Evolutionary conservation across 2,888 invertebrate genomes (phyloP), one percentile per base, ranked within the genome.

Genomic region (Meteorus colon): DNA sequence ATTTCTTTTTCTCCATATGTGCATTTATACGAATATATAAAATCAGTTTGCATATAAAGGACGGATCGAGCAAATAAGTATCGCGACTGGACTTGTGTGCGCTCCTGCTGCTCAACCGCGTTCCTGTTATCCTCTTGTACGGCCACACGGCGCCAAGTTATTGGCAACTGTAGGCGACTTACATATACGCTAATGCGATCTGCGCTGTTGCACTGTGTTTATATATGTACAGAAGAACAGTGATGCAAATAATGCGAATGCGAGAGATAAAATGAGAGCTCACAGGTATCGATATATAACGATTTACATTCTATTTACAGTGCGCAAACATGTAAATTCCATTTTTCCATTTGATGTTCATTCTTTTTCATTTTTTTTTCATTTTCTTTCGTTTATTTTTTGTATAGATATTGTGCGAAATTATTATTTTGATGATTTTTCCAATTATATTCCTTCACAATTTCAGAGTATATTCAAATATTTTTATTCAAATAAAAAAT

Each of bases 121-220:
- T 29, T 27, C 48, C 29, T 27, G 67, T 48, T 67, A 48, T 45
- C 27, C 67, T 37, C 37, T 14, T 48, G 48, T 67, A 67, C 48
- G 29, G 31, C 62, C 69, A 62, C 77, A 29, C 59, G 74, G 73
- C 77, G 74, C 75, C 77, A 76, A 78, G 78, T 80, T 78, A 80
- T 78, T 75, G 78, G 55, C 55, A 55, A 55, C 77, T 77, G 27
- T 34, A 19, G 31, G 31, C 29, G 73, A 70, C 76, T 76, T 76
- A 76, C 73, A 77, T 74, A 67, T 62, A 62, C 37, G 41, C 51
- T 69, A 69, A 69, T 69, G 69, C 69, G 34, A 29, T 16, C 51
- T 73, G 70, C 55, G 24, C 34, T 62, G 27, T 51, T 74, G 63
- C 70, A 73, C 66, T 74, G 63, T 65, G 51, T 16, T 45, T 48